Evolutionary conservation across 2,113 vertebrate species (phyloP).

Genomic region (Lepisosteus oculatus): DNA sequence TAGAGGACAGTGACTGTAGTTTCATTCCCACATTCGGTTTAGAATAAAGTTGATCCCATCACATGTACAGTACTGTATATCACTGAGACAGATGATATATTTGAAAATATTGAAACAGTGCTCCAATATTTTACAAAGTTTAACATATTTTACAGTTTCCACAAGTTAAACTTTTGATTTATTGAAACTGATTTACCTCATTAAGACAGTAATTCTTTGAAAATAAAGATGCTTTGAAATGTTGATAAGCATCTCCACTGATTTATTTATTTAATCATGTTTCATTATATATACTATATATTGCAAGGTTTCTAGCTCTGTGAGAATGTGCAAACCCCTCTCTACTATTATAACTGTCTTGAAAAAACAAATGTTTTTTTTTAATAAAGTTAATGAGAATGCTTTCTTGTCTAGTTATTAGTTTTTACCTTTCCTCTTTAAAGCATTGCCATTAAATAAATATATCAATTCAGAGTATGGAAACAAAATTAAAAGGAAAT

Average conservation of each 20-base stretch:
- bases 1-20: slow-evolving; percentile 17
- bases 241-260: background rate
- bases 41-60: slow-evolving; percentile 4
- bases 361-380: no score
- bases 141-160: background rate
- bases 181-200: background rate
- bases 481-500: no score
- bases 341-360: no score
- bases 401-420: no score
- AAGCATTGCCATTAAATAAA: no score
- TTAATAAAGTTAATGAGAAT: no score
- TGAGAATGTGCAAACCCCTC: background rate
- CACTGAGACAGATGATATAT: no score
- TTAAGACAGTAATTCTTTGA: background rate
- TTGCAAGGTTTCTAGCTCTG: background rate
- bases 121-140: background rate
- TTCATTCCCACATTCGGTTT: slow-evolving; percentile 3
- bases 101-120: slow-evolving; percentile 1
- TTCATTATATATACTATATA: background rate
- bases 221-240: slow-evolving; percentile 3
- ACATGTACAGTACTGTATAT: background rate
- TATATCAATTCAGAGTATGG: no score
- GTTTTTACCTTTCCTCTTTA: no score
- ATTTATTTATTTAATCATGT: background rate
- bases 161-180: background rate